These are phyloP conservation scores for Nematostella vectensis DNA, from an alignment of 92 coral and sea anemone species.

Conservation along the genomic window DNA sequence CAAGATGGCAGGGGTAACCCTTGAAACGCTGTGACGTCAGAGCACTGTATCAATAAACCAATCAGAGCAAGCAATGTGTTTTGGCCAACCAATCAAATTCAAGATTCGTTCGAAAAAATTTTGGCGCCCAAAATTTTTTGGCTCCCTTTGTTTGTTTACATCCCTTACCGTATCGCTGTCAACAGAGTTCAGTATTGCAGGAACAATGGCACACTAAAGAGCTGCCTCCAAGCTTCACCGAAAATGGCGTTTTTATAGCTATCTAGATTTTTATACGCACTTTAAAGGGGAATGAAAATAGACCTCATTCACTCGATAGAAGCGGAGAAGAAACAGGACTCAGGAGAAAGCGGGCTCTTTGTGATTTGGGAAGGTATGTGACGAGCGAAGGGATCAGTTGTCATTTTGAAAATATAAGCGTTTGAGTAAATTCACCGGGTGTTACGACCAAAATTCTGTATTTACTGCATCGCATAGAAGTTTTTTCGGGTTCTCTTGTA, in stretches of 20 bases:
- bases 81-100: slow-evolving; percentile 27
- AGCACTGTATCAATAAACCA: slow-evolving; percentile 8
- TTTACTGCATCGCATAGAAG: too few relatives aligned
- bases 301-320: slow-evolving; percentile 3
- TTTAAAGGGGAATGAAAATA: slow-evolving; percentile 32
- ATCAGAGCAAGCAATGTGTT: slow-evolving; percentile 14
- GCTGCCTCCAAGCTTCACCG: slow-evolving; percentile 5
- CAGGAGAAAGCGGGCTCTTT: slow-evolving; percentile 16
- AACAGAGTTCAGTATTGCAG: slow-evolving; percentile 22
- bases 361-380: slow-evolving; percentile 39
- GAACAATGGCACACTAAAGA: slow-evolving; percentile 3
- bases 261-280: neutral
- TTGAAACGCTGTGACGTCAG: slow-evolving; percentile 35
- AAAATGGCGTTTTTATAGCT: neutral
- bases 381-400: slow-evolving; percentile 6
- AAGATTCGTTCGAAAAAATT: slow-evolving; percentile 22
- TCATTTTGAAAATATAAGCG: too few relatives aligned
- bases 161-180: slow-evolving; percentile 50
- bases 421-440: too few relatives aligned
- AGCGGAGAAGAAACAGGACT: slow-evolving; percentile 32
- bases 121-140: slow-evolving; percentile 65
- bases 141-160: slow-evolving; percentile 55
- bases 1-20: slow-evolving; percentile 5
- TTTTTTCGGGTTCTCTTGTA: too few relatives aligned
- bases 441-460: too few relatives aligned